Percentiles rank a stretch among this genome's conserved stretches.
Conservation (phyloP, 2,888 invertebrate genomes). For the Eilema griseolum region DNA sequence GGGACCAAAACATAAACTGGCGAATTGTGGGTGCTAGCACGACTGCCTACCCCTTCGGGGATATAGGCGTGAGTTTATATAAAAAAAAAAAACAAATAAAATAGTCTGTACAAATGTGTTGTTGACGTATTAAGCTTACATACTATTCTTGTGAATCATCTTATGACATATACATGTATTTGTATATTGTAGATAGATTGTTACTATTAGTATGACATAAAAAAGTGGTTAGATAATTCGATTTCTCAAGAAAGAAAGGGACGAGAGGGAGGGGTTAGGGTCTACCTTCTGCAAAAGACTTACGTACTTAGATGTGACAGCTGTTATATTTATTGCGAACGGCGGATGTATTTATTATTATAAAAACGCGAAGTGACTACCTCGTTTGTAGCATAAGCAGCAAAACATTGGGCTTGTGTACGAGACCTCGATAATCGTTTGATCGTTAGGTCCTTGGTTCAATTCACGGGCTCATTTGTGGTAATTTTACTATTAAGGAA, state of each 20-base stretch:
- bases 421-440: not conserved
- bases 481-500: not conserved
- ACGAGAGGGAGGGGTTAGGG: not conserved
- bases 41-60: no score
- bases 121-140: not conserved
- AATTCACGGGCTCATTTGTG: not conserved
- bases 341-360: not conserved
- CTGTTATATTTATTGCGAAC: not conserved
- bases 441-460: not conserved
- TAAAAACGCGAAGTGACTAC: not conserved
- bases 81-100: no score
- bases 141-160: not conserved
- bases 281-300: not conserved
- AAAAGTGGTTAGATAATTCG: not conserved
- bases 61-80: no score
- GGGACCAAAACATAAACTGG: no score
- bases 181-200: not conserved
- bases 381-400: not conserved
- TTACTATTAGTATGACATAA: not conserved
- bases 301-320: conserved; percentile 1
- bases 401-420: not conserved
- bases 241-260: not conserved
- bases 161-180: not conserved
- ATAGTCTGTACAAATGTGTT: not conserved
- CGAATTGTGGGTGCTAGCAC: no score